Percentiles rank a stretch among this genome's conserved stretches.
Evolutionary conservation across 1,140 invertebrate genomes (phyloP).

Genomic region (Chironomus striatipennis): DNA sequence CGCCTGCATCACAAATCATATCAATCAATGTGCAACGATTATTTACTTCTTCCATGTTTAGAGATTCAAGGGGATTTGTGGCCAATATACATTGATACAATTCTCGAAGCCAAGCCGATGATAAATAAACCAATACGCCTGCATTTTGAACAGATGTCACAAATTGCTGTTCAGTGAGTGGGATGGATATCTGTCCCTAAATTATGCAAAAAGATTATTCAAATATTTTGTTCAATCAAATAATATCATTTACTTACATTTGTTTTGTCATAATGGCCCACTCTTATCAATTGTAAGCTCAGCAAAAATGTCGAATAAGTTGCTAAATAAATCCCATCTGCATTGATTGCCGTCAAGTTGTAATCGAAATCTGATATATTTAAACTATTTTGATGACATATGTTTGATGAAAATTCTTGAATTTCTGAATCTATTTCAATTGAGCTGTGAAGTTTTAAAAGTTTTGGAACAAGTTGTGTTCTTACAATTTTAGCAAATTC

Average conservation of each 20-base stretch:
- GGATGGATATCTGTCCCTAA: constrained; percentile 41
- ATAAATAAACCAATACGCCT: constrained; percentile 83
- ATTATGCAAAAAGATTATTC: neutral
- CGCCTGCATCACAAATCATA: constrained; percentile 64
- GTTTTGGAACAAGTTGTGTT: constrained; percentile 56
- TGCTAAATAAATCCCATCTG: constrained; percentile 87
- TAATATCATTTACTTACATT: constrained; percentile 43
- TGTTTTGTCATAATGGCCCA: constrained; percentile 64
- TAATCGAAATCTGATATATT: constrained; percentile 42
- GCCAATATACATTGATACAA: constrained; percentile 78
- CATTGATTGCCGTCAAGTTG: constrained; percentile 79
- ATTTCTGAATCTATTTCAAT: constrained; percentile 73
- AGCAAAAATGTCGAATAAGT: constrained; percentile 76
- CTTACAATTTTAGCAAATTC: constrained; percentile 40
- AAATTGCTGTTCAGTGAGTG: constrained; percentile 68
- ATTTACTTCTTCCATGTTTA: constrained; percentile 33
- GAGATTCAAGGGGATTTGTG: constrained; percentile 58
- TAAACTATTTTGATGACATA: constrained; percentile 70
- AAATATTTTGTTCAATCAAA: neutral
- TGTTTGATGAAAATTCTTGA: constrained; percentile 83
- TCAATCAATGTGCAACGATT: constrained; percentile 37
- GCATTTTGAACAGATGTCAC: constrained; percentile 84
- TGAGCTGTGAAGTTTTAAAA: constrained; percentile 44
- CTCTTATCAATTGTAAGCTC: constrained; percentile 68
- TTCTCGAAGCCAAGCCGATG: constrained; percentile 83